Evolutionary conservation across 2,113 vertebrate genomes (phyloP).

Genomic region (Myotis davidii): DNA sequence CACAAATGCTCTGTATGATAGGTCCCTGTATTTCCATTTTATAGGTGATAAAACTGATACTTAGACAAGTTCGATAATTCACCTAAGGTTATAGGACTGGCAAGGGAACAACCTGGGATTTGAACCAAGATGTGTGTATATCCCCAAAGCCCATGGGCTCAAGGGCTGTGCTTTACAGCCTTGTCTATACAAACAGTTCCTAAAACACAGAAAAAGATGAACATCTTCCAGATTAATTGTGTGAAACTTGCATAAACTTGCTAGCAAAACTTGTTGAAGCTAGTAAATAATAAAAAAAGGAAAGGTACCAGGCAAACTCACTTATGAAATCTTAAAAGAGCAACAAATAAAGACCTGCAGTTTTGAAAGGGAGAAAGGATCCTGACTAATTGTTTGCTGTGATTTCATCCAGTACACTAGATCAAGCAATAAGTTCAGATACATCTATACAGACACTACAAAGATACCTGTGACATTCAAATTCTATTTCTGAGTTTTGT

Average conservation of each 20-base stretch:
- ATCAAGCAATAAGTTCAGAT: background rate
- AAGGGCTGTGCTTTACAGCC: background rate
- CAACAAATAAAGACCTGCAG: background rate
- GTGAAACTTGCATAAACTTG: background rate
- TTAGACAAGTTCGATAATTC: slow-evolving; percentile 13
- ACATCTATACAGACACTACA: background rate
- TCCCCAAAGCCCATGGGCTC: background rate
- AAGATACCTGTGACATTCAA: slow-evolving; percentile 1
- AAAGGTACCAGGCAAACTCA: background rate
- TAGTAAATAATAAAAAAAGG: background rate
- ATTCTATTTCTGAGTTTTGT: background rate
- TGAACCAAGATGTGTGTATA: background rate
- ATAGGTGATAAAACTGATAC: background rate
- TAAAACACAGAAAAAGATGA: slow-evolving; percentile 12
- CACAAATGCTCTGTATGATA: background rate
- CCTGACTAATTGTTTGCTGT: background rate
- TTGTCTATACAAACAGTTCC: background rate
- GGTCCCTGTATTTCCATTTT: background rate
- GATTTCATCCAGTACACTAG: background rate
- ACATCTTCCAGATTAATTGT: background rate
- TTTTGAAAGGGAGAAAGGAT: background rate
- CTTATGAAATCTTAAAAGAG: background rate
- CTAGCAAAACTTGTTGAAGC: background rate
- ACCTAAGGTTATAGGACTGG: background rate
- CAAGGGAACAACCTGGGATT: background rate